A percentile compares a stretch with the other conserved stretches of the same genome.
phyloP scores from a whole-genome alignment of 2,797 vertebrate species.

The Pampus argenteus region DNA sequence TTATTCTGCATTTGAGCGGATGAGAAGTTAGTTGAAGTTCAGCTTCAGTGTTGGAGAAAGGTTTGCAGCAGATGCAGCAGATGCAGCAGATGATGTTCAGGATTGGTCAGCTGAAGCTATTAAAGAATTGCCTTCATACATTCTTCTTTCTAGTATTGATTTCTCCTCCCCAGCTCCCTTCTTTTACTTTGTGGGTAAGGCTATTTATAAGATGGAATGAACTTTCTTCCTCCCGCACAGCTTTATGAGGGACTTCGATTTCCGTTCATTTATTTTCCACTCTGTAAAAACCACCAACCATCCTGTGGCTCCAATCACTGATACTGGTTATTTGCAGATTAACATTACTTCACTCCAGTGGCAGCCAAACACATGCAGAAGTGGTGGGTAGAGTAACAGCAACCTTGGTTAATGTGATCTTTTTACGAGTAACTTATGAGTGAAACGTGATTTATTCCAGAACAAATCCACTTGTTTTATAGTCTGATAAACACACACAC shows the following conservation, averaged over 20 bases:
- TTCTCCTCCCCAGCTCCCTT: not conserved
- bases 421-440: conserved; percentile 29
- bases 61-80: conserved; percentile 25
- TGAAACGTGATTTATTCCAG: conserved; percentile 33
- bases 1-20: conserved; percentile 3
- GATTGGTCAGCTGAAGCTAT: not conserved
- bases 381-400: conserved; percentile 19
- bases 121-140: not conserved
- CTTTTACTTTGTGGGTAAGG: not conserved
- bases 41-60: not conserved
- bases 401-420: conserved; percentile 27
- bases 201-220: not conserved
- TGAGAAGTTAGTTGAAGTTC: not conserved
- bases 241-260: conserved; percentile 18
- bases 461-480: conserved; percentile 41
- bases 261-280: conserved; percentile 36
- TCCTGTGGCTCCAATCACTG: conserved; percentile 19
- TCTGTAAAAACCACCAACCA: conserved; percentile 35
- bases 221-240: conserved; percentile 3
- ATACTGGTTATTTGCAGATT: conserved; percentile 58
- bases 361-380: conserved; percentile 31
- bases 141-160: conserved; percentile 10
- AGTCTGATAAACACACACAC: conserved; percentile 27
- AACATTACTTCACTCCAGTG: conserved; percentile 39
- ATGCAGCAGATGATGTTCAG: conserved; percentile 4